Conservation (phyloP, 2,113 vertebrate genomes). For the Cairina moschata region DNA sequence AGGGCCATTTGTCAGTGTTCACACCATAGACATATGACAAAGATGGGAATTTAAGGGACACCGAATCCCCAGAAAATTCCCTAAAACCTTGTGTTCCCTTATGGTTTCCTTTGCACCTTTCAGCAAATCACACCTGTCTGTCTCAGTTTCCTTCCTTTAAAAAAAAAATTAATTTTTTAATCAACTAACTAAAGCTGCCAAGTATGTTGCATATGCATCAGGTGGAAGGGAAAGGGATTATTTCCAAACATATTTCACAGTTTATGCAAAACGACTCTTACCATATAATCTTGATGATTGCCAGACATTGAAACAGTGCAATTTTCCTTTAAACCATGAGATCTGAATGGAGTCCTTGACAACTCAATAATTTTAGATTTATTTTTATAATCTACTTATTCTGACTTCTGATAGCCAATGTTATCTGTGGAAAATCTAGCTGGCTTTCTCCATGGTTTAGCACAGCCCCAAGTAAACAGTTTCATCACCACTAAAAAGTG, state of each 20-base stretch:
- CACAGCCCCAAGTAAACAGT: not conserved
- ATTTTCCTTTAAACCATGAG: not conserved
- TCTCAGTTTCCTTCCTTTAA: not conserved
- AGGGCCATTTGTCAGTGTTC: not conserved
- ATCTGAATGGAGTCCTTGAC: not conserved
- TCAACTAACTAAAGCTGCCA: conserved; percentile 5
- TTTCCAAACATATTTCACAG: conserved; percentile 37
- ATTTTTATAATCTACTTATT: not conserved
- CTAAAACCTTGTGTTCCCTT: not conserved
- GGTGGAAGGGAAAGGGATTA: conserved; percentile 14
- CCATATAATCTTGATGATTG: conserved; percentile 39
- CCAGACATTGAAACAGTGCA: not conserved
- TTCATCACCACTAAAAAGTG: not conserved
- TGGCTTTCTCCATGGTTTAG: not conserved
- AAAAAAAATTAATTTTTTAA: not conserved
- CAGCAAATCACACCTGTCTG: not conserved
- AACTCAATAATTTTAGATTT: conserved; percentile 16
- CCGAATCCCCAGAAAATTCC: not conserved
- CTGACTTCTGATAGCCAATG: not conserved
- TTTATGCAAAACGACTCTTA: not conserved
- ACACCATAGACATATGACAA: rapidly evolving
- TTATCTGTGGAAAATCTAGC: not conserved
- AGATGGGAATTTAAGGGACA: not conserved
- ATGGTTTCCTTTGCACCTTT: not conserved
- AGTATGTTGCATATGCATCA: not conserved